These are phyloP conservation scores for Coleophora flavipennella DNA, from an alignment of 2,888 invertebrate genomes.

Conservation along the genomic window DNA sequence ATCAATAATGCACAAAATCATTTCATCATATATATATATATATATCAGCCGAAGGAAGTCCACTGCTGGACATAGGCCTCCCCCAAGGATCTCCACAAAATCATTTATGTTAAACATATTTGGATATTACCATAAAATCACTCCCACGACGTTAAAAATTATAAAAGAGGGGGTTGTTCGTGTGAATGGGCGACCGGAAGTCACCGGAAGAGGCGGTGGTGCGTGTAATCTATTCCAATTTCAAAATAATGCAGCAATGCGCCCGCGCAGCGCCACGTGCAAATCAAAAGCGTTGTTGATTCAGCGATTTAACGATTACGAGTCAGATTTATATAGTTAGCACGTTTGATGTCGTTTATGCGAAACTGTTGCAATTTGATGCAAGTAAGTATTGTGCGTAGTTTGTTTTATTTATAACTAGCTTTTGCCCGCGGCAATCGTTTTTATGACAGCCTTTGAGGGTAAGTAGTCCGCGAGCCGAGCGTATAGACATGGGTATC, in stretches of 20 bases:
- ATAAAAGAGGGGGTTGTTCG: conserved; percentile 36
- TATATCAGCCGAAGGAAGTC: too few species aligned
- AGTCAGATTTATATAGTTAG: not conserved
- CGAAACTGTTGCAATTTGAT: conserved; percentile 5
- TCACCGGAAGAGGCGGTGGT: conserved; percentile 44
- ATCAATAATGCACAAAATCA: too few species aligned
- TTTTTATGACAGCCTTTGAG: too few species aligned
- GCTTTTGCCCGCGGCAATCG: too few species aligned
- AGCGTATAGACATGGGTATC: too few species aligned
- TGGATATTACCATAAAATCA: conserved; percentile 62
- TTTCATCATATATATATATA: too few species aligned
- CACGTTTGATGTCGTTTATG: conserved; percentile 6
- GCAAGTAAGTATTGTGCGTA: not conserved
- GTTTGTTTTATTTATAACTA: not conserved
- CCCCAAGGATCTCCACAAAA: too few species aligned
- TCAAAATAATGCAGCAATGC: conserved; percentile 11
- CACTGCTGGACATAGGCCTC: too few species aligned
- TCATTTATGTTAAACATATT: conserved; percentile 17
- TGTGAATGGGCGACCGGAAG: conserved; percentile 31
- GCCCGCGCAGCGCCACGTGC: conserved; percentile 10
- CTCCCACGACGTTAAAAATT: conserved; percentile 46
- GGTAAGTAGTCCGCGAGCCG: too few species aligned
- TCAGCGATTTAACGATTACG: conserved; percentile 5
- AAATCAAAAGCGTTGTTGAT: conserved; percentile 4
- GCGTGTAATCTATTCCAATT: conserved; percentile 62